These are phyloP conservation scores for Poeciliopsis prolifica DNA, from an alignment of 2,113 vertebrate genomes.

Conservation along the genomic window DNA sequence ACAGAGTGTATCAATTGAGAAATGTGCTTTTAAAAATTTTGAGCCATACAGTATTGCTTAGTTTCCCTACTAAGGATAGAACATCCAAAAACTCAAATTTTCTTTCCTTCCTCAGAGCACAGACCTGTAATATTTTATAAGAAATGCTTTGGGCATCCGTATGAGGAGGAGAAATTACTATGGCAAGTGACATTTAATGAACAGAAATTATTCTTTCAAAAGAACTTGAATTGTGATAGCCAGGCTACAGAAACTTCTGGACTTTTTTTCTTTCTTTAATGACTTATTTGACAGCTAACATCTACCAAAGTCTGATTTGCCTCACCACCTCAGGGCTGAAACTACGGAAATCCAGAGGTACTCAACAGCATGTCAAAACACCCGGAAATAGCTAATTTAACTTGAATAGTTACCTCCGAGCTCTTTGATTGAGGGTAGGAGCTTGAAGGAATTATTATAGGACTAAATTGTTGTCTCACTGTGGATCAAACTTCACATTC, in stretches of 20 bases:
- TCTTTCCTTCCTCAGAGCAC: background rate
- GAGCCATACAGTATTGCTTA: slow-evolving; percentile 26
- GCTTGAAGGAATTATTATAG: slow-evolving; percentile 19
- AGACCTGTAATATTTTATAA: slow-evolving; percentile 9
- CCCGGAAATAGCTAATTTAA: slow-evolving; percentile 40
- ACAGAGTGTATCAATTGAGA: slow-evolving; percentile 54
- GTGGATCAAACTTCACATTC: slow-evolving; percentile 35
- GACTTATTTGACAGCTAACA: background rate
- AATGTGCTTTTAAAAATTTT: slow-evolving; percentile 54
- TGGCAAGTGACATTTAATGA: slow-evolving; percentile 3
- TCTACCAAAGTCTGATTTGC: slow-evolving; percentile 16
- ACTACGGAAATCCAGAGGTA: slow-evolving; percentile 46
- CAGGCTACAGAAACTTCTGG: background rate
- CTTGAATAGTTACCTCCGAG: slow-evolving; percentile 31
- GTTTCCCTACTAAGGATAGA: slow-evolving; percentile 17
- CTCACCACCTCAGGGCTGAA: slow-evolving; percentile 19
- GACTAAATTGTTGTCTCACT: slow-evolving; percentile 24
- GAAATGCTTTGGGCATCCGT: slow-evolving; percentile 10
- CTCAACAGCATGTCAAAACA: slow-evolving; percentile 44
- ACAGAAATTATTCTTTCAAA: background rate
- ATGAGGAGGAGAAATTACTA: background rate
- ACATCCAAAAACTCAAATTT: background rate
- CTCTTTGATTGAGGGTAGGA: slow-evolving; percentile 35
- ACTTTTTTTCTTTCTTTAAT: background rate
- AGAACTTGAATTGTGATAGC: slow-evolving; percentile 10